Evolutionary conservation across 2,888 invertebrate genomes (phyloP), one percentile per base, ranked within the genome.

Genomic region (Glyphotaelius pellucidus): DNA sequence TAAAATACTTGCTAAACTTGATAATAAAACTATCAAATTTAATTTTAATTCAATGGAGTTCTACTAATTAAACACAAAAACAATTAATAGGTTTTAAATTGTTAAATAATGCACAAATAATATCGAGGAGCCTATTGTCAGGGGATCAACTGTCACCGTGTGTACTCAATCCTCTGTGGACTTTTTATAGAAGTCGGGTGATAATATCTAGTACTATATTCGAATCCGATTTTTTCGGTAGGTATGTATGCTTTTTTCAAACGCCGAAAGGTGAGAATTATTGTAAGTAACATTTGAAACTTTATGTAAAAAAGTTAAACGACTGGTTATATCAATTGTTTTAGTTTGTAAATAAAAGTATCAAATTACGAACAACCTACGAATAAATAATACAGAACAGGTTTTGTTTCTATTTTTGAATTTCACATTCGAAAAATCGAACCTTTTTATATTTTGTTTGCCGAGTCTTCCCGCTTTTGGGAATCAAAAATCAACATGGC

Each of bases 401-500:
- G 67, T 67, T 67, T 25, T n/a, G 67, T 67, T 67, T 67, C 67
- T 9, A 67, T 67, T 67, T 67, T 67, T n/a, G 67, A 67, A 67
- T 67, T 67, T 67, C 67, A 67, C 84, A 32, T 35, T 84, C 84
- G 84, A 84, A 38, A 38, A 38, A 84, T 84, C 38, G 38, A 84
- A 84, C 84, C 84, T 86, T 86, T 86, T 86, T 42, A 86, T 86
- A 86, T 47, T 47, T 86, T 86, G 86, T 86, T 86, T 86, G 31
- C 30, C 9, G n/a, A 47, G 52, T 79, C 79, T 67, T 67, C 88
- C 88, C 67, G 88, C 67, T 67, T 35, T 88, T 31, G 19, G 88
- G 88, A 79, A 86, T 86, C 86, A 35, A 84, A 84, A 84, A 84
- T 42, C 86, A 87, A 47, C n/a, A 87, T 87, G 52, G 87, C 52